phyloP scores from a whole-genome alignment of 2,113 vertebrate species.

The Archilochus colubris region DNA sequence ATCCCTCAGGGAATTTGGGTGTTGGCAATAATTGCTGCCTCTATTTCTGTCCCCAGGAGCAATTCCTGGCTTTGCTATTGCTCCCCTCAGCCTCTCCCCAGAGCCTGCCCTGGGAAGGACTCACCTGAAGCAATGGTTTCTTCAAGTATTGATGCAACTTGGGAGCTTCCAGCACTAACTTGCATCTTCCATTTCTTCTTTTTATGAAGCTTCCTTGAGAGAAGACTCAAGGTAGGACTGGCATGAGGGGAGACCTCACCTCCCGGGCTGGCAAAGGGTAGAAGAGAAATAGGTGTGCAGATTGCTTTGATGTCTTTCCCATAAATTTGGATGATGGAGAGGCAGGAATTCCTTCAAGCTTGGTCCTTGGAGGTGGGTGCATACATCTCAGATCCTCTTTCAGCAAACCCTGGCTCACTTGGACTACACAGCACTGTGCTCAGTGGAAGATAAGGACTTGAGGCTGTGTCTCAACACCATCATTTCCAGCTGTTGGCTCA shows the following conservation, averaged over 20 bases:
- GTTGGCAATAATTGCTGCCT: not conserved
- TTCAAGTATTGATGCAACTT: not conserved
- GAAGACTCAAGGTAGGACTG: not conserved
- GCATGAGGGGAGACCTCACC: not conserved
- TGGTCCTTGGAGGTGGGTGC: not conserved
- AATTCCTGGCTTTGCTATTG: not conserved
- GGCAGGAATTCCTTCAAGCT: not conserved
- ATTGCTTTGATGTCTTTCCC: not conserved
- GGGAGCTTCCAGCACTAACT: not conserved
- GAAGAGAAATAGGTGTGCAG: not conserved
- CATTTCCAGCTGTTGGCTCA: not conserved
- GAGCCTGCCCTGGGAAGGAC: not conserved
- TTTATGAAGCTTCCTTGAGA: not conserved
- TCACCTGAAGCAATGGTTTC: not conserved
- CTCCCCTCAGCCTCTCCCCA: not conserved
- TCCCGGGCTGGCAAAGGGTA: not conserved
- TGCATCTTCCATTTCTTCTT: not conserved
- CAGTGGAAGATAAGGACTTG: not conserved
- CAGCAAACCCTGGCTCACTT: conserved; percentile 8
- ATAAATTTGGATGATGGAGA: not conserved
- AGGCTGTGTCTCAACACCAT: conserved; percentile 2
- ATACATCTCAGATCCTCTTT: not conserved
- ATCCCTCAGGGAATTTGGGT: not conserved
- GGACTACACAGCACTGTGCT: not conserved
- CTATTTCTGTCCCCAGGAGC: rapidly evolving